Evolutionary conservation across 2,888 invertebrate genomes (phyloP), one percentile per base, ranked within the genome.

Genomic region (Hirtodrosophila trivittata): DNA sequence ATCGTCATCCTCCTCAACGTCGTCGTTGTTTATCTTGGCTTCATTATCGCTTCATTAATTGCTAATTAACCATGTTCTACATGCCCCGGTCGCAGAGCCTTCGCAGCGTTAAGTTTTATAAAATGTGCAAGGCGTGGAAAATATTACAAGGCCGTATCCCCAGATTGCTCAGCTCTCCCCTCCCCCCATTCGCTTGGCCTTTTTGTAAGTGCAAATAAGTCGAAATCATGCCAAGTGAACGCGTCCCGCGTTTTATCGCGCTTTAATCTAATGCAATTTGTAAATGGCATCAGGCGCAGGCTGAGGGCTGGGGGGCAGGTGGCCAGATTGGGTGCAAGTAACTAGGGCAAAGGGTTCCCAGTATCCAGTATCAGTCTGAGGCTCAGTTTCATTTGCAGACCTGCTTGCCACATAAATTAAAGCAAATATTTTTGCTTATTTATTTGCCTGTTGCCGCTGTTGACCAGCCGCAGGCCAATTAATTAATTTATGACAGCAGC

Each of bases 31-130:
- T 86, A 87, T 87, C 85, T 89, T 77, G 75, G 76, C 80, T 87
- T 89, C 87, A 89, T 89, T 89, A 88, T 89, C 88, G 89, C 89
- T 89, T 87, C 88, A 89, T 88, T 88, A 88, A 88, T 88, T 88
- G 87, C 89, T 88, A 88, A 88, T 88, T 88, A 88, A 88, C 88
- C 85, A 77, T 88, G 88, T 88, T 87, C 86, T 86, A 87, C 88
- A 87, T 83, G 86, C 38, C 64, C 64, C 41, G 33, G 35, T 55
- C 49, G 37, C 45, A 41, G 49, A 32, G 62, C 26, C 32, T 45
- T 52, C 38, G 39, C 49, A 30, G 56, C 13, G 41, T 41, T 33
- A 51, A 63, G 66, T 57, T 70, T 69, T 77, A 58, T 75, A 75
- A 77, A 77, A 76, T 82, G 80, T 78, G 80, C 80, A 80, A 77